A percentile compares a stretch with the other conserved stretches of the same genome.
These are phyloP conservation scores for Orchestes rusci DNA, from an alignment of 2,888 invertebrate genomes.

Conservation along the genomic window DNA sequence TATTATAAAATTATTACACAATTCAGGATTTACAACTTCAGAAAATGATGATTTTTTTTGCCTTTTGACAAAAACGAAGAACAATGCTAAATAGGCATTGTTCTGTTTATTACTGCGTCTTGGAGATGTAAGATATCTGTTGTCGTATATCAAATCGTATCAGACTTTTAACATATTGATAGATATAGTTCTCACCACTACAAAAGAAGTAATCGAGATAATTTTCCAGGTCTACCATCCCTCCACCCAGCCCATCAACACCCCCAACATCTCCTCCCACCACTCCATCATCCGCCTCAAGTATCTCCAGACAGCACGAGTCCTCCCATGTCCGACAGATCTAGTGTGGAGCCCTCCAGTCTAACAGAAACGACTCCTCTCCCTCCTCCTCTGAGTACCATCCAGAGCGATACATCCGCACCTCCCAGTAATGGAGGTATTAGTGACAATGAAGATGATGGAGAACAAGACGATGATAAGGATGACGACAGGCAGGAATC, in stretches of 20 bases:
- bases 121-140: too few relatives aligned
- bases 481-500: conserved; percentile 42
- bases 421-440: conserved; percentile 28
- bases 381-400: conserved; percentile 6
- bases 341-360: conserved; percentile 37
- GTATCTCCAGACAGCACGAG: conserved; percentile 83
- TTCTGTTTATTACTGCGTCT: too few relatives aligned
- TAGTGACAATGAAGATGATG: conserved; percentile 45
- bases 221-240: conserved; percentile 25
- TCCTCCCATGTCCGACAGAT: conserved; percentile 68
- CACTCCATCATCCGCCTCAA: conserved; percentile 42
- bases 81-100: too few relatives aligned
- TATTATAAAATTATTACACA: too few relatives aligned
- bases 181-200: too few relatives aligned
- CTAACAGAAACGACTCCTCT: conserved; percentile 16
- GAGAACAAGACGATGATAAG: conserved; percentile 34
- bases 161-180: too few relatives aligned
- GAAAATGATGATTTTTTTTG: too few relatives aligned
- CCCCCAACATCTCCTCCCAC: conserved; percentile 24
- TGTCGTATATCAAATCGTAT: too few relatives aligned
- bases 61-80: too few relatives aligned
- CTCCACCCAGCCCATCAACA: conserved; percentile 17
- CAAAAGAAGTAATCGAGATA: too few relatives aligned
- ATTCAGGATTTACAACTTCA: too few relatives aligned
- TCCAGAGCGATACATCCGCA: conserved; percentile 20